Evolutionary conservation across 35 echinoderm and acorn worm species (phyloP).

Genomic region (Patiria miniata): DNA sequence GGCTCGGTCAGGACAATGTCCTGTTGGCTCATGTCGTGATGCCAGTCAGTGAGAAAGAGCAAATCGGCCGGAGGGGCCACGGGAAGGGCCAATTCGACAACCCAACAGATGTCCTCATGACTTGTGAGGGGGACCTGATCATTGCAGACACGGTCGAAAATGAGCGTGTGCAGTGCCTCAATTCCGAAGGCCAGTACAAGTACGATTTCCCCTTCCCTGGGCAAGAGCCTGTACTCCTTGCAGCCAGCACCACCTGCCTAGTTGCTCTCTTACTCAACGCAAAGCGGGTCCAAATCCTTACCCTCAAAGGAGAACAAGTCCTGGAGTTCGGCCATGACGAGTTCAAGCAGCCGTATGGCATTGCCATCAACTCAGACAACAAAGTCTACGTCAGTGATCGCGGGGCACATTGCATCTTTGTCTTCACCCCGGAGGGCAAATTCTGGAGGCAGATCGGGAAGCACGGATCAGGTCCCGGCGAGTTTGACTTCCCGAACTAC

Average conservation of each 20-base stretch:
- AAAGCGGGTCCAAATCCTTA: conserved; percentile 51
- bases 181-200: conserved; percentile 56
- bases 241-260: conserved; percentile 37
- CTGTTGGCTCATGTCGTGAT: conserved; percentile 58
- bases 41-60: conserved; percentile 69
- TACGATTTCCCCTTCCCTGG: conserved; percentile 51
- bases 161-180: conserved; percentile 61
- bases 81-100: conserved; percentile 65
- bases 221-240: conserved; percentile 73
- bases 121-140: conserved; percentile 57
- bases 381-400: conserved; percentile 72
- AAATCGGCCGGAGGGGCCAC: conserved; percentile 72
- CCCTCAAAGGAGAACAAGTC: conserved; percentile 47
- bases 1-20: conserved; percentile 42
- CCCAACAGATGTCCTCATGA: conserved; percentile 72
- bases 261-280: conserved; percentile 55
- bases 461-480: conserved; percentile 63
- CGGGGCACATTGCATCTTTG: conserved; percentile 36
- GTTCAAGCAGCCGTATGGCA: conserved; percentile 63
- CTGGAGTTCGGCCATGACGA: conserved; percentile 50
- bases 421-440: conserved; percentile 62
- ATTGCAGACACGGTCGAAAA: conserved; percentile 85
- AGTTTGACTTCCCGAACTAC: conserved; percentile 83
- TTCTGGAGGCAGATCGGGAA: conserved; percentile 51
- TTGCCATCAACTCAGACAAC: conserved; percentile 58